Base-by-base conservation (phyloP, 2,888 invertebrate genomes). In the Penaeus monodon region DNA sequence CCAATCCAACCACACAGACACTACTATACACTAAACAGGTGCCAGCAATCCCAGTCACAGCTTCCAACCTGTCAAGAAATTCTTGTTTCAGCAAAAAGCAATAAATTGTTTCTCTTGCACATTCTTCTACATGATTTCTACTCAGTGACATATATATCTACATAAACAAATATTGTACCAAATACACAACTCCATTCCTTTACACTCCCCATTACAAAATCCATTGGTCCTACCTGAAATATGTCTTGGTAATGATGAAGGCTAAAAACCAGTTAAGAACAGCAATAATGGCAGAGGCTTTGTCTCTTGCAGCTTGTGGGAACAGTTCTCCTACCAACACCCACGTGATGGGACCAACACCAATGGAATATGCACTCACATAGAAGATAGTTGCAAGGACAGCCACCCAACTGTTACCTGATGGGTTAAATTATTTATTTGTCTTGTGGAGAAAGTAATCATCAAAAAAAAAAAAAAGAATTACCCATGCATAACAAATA, bases 241-340 rank as follows among this genome's bases (percentile, higher is more conserved):
- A 88, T 17, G 88, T 88, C 77, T 88, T 88, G 57, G 88, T 88
- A 29, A 88, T 84, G 38, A 88, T 33, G 63, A 88, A 88, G 38
- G 88, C 88, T 24, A 88, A 49, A 38, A 88, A 80, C 88, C 88
- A 88, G 57, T 88, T 88, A 24, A 80, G 80, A n/a, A 88, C 84
- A 57, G 81, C 49, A 57, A 88, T 84, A 44, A 88, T 33, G 33
- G 88, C 88, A 27, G 88, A 24, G 6, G 88, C 88, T 63, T 88
- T 84, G 49, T 84, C 88, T 27, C 88, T 73, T 7, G 84, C 84
- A 24, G 84, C 88, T 66, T 84, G 84, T 6, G 88, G 88, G 84
- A 88, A 88, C 66, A 84, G 76, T 57, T 88, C 88, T 44, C 88
- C 88, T 7, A 88, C 74, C 38, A 88, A 77, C 14, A 88, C 88